These are phyloP conservation scores for Periplaneta americana DNA, from an alignment of 1,140 invertebrate species.

Conservation along the genomic window DNA sequence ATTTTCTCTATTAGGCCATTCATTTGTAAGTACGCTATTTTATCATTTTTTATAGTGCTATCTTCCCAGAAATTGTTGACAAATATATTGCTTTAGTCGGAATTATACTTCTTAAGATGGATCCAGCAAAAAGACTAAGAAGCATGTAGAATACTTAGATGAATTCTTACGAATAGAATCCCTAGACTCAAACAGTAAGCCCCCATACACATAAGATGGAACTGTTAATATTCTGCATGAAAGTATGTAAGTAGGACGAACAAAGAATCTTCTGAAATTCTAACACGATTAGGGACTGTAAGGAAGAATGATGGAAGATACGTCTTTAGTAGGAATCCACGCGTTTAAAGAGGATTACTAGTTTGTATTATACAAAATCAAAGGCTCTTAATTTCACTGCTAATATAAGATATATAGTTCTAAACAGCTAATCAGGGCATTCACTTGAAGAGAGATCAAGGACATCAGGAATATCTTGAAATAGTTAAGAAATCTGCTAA, in stretches of 20 bases:
- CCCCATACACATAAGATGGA: conserved; percentile 52
- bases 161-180: conserved; percentile 40
- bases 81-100: conserved; percentile 56
- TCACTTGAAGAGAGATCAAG: neutral
- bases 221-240: conserved; percentile 47
- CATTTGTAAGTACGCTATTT: conserved; percentile 53
- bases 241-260: conserved; percentile 40
- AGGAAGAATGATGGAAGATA: conserved; percentile 49
- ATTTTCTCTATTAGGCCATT: conserved; percentile 60
- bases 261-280: conserved; percentile 43
- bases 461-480: neutral
- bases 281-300: conserved; percentile 50
- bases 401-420: conserved; percentile 6
- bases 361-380: conserved; percentile 42
- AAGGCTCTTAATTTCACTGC: conserved; percentile 33
- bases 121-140: conserved; percentile 24
- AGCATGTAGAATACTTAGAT: conserved; percentile 35
- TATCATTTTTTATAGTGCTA: conserved; percentile 49
- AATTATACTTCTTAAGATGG: conserved; percentile 44
- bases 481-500: conserved; percentile 5
- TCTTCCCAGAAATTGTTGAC: conserved; percentile 53
- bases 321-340: conserved; percentile 52
- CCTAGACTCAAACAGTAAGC: conserved; percentile 42
- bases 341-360: conserved; percentile 44
- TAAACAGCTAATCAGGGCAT: conserved; percentile 5